Evolutionary conservation across 2,888 invertebrate genomes (phyloP).

Genomic region (Sinhomidia bicolor): DNA sequence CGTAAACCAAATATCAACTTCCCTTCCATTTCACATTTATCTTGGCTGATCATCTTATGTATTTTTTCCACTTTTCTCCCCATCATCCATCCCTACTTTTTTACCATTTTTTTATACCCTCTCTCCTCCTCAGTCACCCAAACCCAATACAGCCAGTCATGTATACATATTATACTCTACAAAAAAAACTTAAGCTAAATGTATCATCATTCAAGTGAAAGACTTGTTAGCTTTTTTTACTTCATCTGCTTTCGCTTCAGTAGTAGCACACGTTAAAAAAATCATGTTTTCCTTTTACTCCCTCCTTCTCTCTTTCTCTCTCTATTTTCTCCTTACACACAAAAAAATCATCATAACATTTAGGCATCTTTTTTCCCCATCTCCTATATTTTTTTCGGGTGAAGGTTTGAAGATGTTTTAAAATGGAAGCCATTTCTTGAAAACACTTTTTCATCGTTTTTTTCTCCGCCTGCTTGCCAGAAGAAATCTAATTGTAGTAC

Average conservation of each 20-base stretch:
- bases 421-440: constrained; percentile 30
- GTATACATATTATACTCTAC: too few species aligned
- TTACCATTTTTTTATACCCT: too few species aligned
- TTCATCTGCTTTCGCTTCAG: constrained; percentile 47
- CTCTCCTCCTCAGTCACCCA: too few species aligned
- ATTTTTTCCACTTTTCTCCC: constrained; percentile 13
- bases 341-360: too few species aligned
- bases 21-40: constrained; percentile 62
- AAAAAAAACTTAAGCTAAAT: constrained; percentile 53
- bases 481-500: constrained; percentile 49
- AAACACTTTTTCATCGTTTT: constrained; percentile 23
- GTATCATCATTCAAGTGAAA: constrained; percentile 63
- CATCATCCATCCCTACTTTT: constrained; percentile 32
- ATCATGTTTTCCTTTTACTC: constrained; percentile 47
- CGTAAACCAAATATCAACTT: constrained; percentile 48
- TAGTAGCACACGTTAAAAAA: constrained; percentile 49
- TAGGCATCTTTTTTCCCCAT: constrained; percentile 1
- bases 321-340: too few species aligned
- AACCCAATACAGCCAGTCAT: too few species aligned
- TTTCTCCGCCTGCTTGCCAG: not conserved
- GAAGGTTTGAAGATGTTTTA: not conserved
- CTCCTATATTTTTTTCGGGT: too few species aligned
- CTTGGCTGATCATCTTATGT: constrained; percentile 47
- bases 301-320: too few species aligned
- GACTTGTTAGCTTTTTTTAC: constrained; percentile 62